These are phyloP conservation scores for Clarias pachynema DNA, from an alignment of 2,797 vertebrate species.

Conservation along the genomic window DNA sequence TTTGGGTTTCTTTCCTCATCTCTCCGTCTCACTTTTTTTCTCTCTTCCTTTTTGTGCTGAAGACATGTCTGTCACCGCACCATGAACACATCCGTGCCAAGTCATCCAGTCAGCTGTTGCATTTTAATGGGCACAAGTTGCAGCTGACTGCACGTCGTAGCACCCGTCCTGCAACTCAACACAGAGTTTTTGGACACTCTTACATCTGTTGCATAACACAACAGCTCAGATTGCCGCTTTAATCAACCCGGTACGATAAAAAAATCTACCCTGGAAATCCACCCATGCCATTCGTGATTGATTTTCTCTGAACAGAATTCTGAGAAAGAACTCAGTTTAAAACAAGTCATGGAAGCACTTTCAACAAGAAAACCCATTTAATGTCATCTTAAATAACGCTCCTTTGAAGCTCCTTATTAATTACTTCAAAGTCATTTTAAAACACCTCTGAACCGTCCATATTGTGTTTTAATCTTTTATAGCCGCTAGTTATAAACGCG, in stretches of 20 bases:
- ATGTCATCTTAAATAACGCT: no score
- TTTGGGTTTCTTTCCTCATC: slow-evolving; percentile 42
- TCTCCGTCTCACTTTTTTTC: slow-evolving; percentile 46
- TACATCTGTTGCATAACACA: slow-evolving; percentile 62
- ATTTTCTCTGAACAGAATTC: background rate
- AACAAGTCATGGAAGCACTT: no score
- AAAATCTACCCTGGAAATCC: background rate
- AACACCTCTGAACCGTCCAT: no score
- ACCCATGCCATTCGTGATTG: background rate
- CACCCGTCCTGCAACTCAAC: slow-evolving; percentile 55
- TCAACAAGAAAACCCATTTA: no score
- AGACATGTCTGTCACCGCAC: slow-evolving; percentile 9
- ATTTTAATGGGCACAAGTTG: slow-evolving; percentile 67
- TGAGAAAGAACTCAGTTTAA: background rate
- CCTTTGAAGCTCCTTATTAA: no score
- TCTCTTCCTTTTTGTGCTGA: background rate
- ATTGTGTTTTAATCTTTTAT: no score
- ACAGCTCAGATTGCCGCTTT: slow-evolving; percentile 13
- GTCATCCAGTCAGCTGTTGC: slow-evolving; percentile 35
- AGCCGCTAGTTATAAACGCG: no score
- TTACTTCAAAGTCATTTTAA: no score
- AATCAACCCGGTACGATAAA: slow-evolving; percentile 26
- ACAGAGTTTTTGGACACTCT: slow-evolving; percentile 45
- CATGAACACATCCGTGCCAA: slow-evolving; percentile 17
- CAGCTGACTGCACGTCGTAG: slow-evolving; percentile 48